These are phyloP conservation scores for Drosophila conformis DNA, from an alignment of 2,888 invertebrate species.

Conservation along the genomic window DNA sequence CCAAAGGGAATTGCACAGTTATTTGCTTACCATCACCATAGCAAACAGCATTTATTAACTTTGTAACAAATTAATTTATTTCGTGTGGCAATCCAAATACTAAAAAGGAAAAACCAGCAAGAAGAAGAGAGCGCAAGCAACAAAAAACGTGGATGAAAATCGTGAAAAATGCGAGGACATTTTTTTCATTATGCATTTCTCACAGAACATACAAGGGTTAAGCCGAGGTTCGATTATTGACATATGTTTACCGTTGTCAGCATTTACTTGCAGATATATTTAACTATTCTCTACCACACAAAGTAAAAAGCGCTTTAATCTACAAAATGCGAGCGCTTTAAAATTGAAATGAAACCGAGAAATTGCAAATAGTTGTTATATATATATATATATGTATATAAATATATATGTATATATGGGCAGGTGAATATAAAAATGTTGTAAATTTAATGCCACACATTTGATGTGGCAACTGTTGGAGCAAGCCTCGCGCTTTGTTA, in stretches of 20 bases:
- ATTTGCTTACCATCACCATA: constrained; percentile 53
- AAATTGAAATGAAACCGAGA: not conserved
- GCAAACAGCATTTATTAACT: constrained; percentile 64
- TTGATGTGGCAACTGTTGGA: constrained; percentile 19
- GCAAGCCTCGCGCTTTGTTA: constrained; percentile 41
- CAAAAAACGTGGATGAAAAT: constrained; percentile 1
- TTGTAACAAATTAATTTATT: constrained; percentile 69
- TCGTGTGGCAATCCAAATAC: constrained; percentile 34
- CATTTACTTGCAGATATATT: not conserved
- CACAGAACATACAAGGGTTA: not conserved
- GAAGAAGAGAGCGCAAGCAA: not conserved
- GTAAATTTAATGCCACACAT: not conserved
- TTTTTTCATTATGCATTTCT: constrained; percentile 7
- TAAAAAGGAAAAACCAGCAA: not conserved
- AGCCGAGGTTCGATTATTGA: constrained; percentile 14
- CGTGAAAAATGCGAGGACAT: not conserved
- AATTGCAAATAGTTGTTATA: not conserved
- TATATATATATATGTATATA: not conserved
- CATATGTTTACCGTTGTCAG: not conserved
- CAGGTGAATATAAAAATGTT: not conserved
- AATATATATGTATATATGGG: not conserved
- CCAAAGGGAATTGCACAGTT: constrained; percentile 52
- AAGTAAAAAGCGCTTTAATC: not conserved
- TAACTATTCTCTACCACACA: not conserved
- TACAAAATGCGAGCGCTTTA: not conserved